Evolutionary conservation across 2,888 invertebrate genomes (phyloP), one percentile per base, ranked within the genome.

Genomic region (Rotaria magnacalcarata): DNA sequence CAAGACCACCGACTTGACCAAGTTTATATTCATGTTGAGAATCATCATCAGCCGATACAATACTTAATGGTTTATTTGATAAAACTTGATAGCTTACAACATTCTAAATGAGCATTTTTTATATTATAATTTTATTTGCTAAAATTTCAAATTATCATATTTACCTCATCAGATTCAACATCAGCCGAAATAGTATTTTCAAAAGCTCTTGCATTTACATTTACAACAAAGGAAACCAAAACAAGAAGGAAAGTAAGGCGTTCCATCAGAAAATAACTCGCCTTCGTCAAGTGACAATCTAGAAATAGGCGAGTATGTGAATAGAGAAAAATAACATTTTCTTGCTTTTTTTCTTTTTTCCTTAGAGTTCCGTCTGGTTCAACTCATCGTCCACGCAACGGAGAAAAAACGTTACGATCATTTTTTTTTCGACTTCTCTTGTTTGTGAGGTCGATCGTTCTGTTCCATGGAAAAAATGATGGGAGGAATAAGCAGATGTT

Each of bases 1-100:
- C 80, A 24, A 80, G n/a, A 80, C 80, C 80, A 47, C 47, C 3
- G 10, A 80, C 80, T 80, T 80, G 80, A 14, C 80, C 80, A 47
- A 80, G 80, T 80, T 80, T 43, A 43, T 47, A 47, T 47, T 27
- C 34, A 67, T 41, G 67, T 67, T 67, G 67, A 41, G 67, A 34
- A 41, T 67, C 67, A 5, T 34, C 67, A 34, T 67, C 67, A 16
- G 34, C 16, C 34, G 34, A 67, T 14, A 67, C 27, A 7, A 67
- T 34, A 7, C 19, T 67, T 16, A 80, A n/a, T n/a, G 80, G 80
- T 47, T 80, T 47, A 80, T 47, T 80, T 43, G 47, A 24, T n/a
- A 80, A 11, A 24, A 80, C 80, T 47, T 47, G 24, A 80, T 80
- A 80, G 5, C 47, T 47, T 27, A 67, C 4, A 16, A 67, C 1